These are phyloP conservation scores for Drepana arcuata DNA, from an alignment of 1,140 invertebrate species.

Conservation along the genomic window DNA sequence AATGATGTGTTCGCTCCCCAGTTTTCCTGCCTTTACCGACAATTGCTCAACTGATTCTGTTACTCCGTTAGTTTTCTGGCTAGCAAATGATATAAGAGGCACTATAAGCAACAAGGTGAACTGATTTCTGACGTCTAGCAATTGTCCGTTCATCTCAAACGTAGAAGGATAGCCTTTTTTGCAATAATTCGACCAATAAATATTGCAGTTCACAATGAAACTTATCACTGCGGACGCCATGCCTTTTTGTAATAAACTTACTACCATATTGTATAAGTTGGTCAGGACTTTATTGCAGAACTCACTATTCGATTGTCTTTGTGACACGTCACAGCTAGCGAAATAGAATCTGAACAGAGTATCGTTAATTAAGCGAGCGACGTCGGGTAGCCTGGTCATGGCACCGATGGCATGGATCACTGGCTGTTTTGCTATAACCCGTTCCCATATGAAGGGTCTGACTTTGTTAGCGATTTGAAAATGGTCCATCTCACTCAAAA, in stretches of 20 bases:
- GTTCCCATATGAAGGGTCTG: conserved; percentile 1
- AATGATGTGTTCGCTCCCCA: conserved; percentile 14
- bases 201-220: conserved; percentile 7
- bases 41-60: conserved; percentile 3
- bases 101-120: conserved; percentile 8
- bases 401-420: conserved; percentile 3
- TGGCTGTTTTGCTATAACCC: conserved; percentile 5
- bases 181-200: conserved; percentile 17
- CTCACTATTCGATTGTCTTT: background rate
- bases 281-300: background rate
- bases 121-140: conserved; percentile 11
- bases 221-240: conserved; percentile 5
- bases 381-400: conserved; percentile 4
- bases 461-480: conserved; percentile 4
- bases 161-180: background rate
- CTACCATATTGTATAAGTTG: conserved; percentile 11
- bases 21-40: conserved; percentile 5
- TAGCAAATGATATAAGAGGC: conserved; percentile 6
- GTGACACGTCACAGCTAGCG: background rate
- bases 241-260: conserved; percentile 9
- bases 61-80: background rate
- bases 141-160: conserved; percentile 20
- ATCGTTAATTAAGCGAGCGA: conserved; percentile 1
- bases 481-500: conserved; percentile 6
- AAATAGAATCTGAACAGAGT: background rate